These are phyloP conservation scores for Tichodroma muraria DNA, from an alignment of 2,113 vertebrate genomes.

Conservation along the genomic window DNA sequence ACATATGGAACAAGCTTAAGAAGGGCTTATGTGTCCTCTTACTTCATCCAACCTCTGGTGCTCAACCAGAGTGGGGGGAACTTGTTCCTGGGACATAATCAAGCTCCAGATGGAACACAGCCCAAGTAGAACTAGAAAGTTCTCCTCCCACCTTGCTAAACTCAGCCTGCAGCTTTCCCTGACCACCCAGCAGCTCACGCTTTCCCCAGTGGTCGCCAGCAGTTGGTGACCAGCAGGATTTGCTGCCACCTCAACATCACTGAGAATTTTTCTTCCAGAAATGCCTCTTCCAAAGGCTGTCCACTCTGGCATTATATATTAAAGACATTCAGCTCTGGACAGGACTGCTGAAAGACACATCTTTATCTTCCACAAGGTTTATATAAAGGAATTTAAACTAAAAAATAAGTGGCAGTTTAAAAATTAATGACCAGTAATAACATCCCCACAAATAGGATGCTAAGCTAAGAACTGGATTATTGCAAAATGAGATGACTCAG, in stretches of 20 bases:
- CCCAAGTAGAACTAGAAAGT: not conserved
- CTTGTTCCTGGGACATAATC: not conserved
- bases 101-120: not conserved
- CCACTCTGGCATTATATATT: not conserved
- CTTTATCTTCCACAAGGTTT: not conserved
- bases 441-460: not conserved
- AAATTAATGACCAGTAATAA: conserved; percentile 60
- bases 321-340: not conserved
- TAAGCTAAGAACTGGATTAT: conserved; percentile 1
- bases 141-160: not conserved
- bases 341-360: conserved; percentile 2
- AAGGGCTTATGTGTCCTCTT: not conserved
- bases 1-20: not conserved
- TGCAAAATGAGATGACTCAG: conserved; percentile 23
- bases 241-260: not conserved
- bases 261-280: not conserved
- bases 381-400: conserved; percentile 27
- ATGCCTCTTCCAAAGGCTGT: not conserved
- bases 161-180: not conserved
- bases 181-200: not conserved
- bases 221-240: not conserved
- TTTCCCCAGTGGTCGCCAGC: not conserved
- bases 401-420: conserved; percentile 27
- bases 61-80: not conserved
- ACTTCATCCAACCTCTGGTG: not conserved